A percentile compares a stretch with the other conserved stretches of the same genome.
Evolutionary conservation across 2,113 vertebrate species (phyloP).

Genomic region (Porphyrio hochstetteri): DNA sequence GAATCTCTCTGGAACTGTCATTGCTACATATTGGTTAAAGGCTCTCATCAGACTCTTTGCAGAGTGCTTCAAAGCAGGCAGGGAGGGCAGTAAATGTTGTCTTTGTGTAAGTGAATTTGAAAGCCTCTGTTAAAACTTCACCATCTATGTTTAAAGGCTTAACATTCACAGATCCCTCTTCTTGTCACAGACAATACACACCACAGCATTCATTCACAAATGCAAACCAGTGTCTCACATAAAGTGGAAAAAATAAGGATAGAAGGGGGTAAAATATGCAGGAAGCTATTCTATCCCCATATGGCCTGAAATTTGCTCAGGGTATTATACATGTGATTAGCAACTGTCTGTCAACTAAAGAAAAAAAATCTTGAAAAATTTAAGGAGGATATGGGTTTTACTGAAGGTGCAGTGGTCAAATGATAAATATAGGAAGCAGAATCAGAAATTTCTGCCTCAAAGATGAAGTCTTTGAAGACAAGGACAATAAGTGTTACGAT

Average conservation of each 20-base stretch:
- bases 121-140: not conserved
- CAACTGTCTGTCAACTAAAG: conserved; percentile 52
- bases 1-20: not conserved
- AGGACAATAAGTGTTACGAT: not conserved
- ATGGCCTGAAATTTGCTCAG: conserved; percentile 66
- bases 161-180: not conserved
- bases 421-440: not conserved
- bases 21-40: not conserved
- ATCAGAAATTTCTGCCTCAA: not conserved
- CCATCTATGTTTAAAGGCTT: not conserved
- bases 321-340: conserved; percentile 54
- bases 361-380: not conserved
- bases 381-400: conserved; percentile 1
- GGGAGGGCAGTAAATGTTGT: not conserved
- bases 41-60: not conserved
- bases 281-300: conserved; percentile 47
- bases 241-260: not conserved
- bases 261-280: conserved; percentile 44
- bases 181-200: not conserved
- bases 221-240: not conserved
- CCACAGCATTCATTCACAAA: not conserved
- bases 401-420: not conserved
- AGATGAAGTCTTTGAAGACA: not conserved
- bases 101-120: not conserved
- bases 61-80: not conserved